Base-by-base conservation (phyloP, 2,888 invertebrate species). In the Argyra leucocephala region DNA sequence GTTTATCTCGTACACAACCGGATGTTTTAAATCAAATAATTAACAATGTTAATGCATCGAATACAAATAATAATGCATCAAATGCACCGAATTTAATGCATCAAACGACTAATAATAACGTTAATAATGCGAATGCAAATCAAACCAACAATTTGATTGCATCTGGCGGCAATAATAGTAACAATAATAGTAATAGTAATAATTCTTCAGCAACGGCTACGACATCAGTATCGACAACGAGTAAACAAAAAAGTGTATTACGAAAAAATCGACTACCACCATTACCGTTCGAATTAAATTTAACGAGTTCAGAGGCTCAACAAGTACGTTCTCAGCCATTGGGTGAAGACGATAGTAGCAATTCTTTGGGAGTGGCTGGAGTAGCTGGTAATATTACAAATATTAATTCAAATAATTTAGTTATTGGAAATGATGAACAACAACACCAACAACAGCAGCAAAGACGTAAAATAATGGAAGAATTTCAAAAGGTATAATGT, bases 241-340 rank as follows among this genome's bases (percentile, higher is more conserved):
- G 65, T 12, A 72, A 72, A 65, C 70, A 75, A 18, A 78, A 78
- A 62, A 74, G 74, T 66, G 71, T 76, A n/a, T 70, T 76, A n/a
- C 76, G 78, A 37, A 78, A 80, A 67, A 78, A 74, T 73, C 78
- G 78, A 3, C 69, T 69, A 37, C 72, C 76, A 22, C 75, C 76
- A 59, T 73, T 74, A 64, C 74, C 74, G 22, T 75, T 75, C 64
- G 78, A 77, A 66, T 68, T 75, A 24, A 77, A 75, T 70, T 66
- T 74, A 57, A 70, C 73, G 63, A 70, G 73, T 26, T 72, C 74
- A 22, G 70, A 72, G 63, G 73, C 69, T 64, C 71, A 73, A 63
- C 71, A 76, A 70, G 78, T 81, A 57, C 80, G 84, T 61, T 81
- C 82, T 22, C 83, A 82, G 69, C 80, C 80, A 3, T 72, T 80